Evolutionary conservation across 2,888 invertebrate species (phyloP), one percentile per base, ranked within the genome.

Genomic region (Mantis religiosa): DNA sequence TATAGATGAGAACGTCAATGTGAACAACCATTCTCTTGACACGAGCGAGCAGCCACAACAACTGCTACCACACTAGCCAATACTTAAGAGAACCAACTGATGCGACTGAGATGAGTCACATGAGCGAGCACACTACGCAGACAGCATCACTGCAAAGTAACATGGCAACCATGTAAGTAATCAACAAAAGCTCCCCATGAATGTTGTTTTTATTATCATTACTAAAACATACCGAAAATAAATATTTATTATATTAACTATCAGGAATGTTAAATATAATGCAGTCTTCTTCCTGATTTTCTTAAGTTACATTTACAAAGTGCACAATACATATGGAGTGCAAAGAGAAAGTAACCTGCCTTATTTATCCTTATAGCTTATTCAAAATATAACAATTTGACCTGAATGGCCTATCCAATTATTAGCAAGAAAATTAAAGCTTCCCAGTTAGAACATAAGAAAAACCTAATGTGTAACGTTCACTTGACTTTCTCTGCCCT

Each of bases 141-240:
- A 85, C 88, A 84, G 89, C 89, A 89, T 88, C 89, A 88, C 89
- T 89, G 89, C 88, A 89, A 88, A 85, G 85, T 85, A 47, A 85
- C 85, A 86, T 81, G 28, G 28, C 81, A 86, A 81, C 81, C 87
- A 82, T 82, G 82, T 87, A 82, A 84, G 87, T 30, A 87, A 87
- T 81, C 82, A 87, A 82, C 81, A 87, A 82, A 30, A 82, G 34
- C 30, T 25, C 9, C 82, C 87, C 87, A 87, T 87, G 71, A 87
- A 87, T 87, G 87, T 82, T 87, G 87, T 71, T 87, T 41, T 34
- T 82, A 25, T 30, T 71, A 71, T 71, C 25, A 8, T 71, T 71
- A 71, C 41, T 41, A 71, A 71, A 20, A 54, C 2, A 15, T 54
- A 54, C 4, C 8, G 34, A 34, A 34, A 41, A 41, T 41, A 1